A percentile compares a stretch with the other conserved stretches of the same genome.
Evolutionary conservation across 2,888 invertebrate species (phyloP).

Genomic region (Globia sparganii): DNA sequence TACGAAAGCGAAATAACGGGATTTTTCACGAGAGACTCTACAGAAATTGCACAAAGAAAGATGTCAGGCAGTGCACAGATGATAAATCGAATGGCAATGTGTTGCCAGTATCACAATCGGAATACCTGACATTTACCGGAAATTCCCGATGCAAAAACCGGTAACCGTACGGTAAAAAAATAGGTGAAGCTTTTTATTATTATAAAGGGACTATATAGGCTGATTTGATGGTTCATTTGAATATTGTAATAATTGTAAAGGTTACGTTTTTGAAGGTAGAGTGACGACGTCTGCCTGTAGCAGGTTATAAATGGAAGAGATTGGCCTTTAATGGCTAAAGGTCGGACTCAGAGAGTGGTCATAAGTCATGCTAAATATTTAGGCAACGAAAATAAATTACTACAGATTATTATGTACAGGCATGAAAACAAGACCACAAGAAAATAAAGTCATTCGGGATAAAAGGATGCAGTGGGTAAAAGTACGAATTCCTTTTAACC

Average conservation of each 20-base stretch:
- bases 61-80: slow-evolving; percentile 80
- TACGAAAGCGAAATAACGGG: slow-evolving; percentile 89
- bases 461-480: too few species aligned
- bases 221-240: neutral
- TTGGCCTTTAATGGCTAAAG: too few species aligned
- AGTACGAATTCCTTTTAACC: too few species aligned
- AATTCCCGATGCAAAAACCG: slow-evolving; percentile 20
- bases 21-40: slow-evolving; percentile 85
- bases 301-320: too few species aligned
- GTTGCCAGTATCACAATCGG: slow-evolving; percentile 49
- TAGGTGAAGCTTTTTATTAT: neutral
- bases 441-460: too few species aligned
- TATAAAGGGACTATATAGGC: neutral
- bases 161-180: neutral
- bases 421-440: too few species aligned
- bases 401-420: too few species aligned
- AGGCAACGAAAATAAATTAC: too few species aligned
- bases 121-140: slow-evolving; percentile 28
- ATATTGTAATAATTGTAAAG: neutral
- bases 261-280: neutral
- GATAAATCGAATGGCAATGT: slow-evolving; percentile 60
- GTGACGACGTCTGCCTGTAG: neutral
- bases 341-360: too few species aligned
- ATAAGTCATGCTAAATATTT: too few species aligned
- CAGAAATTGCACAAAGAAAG: slow-evolving; percentile 86